phyloP scores from a whole-genome alignment of 2,113 vertebrate species.

The Todiramphus saurophagus region DNA sequence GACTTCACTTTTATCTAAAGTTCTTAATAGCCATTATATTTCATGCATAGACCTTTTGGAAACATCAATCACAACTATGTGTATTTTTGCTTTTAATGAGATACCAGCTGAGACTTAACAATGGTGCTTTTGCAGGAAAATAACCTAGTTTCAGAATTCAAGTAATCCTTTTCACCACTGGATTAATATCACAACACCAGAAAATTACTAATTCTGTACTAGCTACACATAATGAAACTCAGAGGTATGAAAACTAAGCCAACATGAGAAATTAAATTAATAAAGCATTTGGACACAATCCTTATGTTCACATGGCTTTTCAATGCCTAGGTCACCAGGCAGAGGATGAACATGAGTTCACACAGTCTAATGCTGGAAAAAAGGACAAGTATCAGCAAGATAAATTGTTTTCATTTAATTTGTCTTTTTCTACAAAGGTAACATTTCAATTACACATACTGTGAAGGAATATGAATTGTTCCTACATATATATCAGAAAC shows the following conservation, averaged over 20 bases:
- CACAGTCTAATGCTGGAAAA: neutral
- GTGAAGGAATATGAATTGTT: neutral
- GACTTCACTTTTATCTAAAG: neutral
- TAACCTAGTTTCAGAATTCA: neutral
- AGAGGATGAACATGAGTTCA: neutral
- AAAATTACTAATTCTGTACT: neutral
- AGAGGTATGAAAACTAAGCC: neutral
- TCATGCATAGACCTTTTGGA: neutral
- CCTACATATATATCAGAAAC: neutral
- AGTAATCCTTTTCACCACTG: neutral
- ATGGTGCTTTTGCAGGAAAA: neutral
- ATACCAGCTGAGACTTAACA: neutral
- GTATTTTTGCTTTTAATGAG: neutral
- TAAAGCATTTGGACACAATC: neutral
- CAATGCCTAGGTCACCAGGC: neutral
- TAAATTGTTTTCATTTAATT: neutral
- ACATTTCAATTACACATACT: neutral
- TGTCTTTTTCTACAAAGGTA: neutral
- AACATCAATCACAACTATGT: neutral
- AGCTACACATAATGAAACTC: neutral
- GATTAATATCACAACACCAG: neutral
- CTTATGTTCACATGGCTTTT: neutral
- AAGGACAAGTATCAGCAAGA: neutral
- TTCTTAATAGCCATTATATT: neutral
- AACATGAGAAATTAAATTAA: neutral